Percentiles rank a stretch among this genome's conserved stretches.
These are phyloP conservation scores for Calameuta idolon DNA, from an alignment of 2,888 invertebrate genomes.

Conservation along the genomic window DNA sequence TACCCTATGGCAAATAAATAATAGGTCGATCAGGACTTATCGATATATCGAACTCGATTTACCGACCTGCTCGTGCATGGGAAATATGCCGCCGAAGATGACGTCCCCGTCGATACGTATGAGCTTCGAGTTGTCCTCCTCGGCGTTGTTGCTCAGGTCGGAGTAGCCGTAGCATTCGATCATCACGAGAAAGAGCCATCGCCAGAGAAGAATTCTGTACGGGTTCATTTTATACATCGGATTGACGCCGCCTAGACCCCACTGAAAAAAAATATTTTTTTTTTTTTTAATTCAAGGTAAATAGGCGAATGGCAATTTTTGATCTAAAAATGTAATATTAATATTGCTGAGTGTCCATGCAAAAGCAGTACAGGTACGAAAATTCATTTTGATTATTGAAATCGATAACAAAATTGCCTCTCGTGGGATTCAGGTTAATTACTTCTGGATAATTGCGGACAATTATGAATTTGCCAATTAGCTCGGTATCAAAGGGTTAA, in stretches of 20 bases:
- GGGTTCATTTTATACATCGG: conserved; percentile 35
- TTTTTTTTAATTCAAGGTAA: neutral
- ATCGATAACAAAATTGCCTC: neutral
- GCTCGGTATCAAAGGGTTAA: neutral
- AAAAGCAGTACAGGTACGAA: neutral
- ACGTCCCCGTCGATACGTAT: conserved; percentile 72
- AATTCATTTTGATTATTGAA: neutral
- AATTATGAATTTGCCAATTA: neutral
- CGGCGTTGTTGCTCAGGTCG: conserved; percentile 51
- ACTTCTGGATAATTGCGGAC: neutral
- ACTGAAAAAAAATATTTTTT: conserved; percentile 21
- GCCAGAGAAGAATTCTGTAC: conserved; percentile 37
- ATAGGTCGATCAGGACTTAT: neutral
- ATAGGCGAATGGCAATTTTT: neutral
- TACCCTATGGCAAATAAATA: neutral
- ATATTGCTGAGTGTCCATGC: neutral
- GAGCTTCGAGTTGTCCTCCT: conserved; percentile 66
- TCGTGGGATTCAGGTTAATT: neutral
- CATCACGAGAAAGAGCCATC: conserved; percentile 37
- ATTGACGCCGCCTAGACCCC: conserved; percentile 1
- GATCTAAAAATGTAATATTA: neutral
- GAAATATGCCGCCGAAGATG: conserved; percentile 77
- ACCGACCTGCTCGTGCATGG: conserved; percentile 73
- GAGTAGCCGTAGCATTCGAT: conserved; percentile 45
- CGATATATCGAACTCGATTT: neutral